These are phyloP conservation scores for Chamaea fasciata DNA, from an alignment of 2,113 vertebrate species.

Conservation along the genomic window DNA sequence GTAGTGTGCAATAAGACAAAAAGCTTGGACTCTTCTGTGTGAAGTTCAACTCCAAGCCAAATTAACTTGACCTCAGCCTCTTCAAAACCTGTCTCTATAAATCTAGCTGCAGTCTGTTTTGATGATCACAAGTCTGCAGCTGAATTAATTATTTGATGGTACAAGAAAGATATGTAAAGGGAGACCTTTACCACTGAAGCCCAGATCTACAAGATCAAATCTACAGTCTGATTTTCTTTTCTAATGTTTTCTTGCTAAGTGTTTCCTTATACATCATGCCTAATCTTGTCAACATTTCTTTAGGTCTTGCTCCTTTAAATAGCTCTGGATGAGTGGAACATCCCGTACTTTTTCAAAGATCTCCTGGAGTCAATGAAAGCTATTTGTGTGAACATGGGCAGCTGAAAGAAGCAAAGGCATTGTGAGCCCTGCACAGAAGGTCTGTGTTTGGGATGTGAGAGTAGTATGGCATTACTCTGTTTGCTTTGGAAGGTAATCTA, in stretches of 20 bases:
- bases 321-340: not conserved
- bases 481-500: not conserved
- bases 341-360: not conserved
- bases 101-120: not conserved
- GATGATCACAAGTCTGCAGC: not conserved
- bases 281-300: not conserved
- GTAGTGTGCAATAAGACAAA: not conserved
- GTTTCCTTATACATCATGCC: not conserved
- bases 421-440: not conserved
- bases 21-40: not conserved
- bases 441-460: not conserved
- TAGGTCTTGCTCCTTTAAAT: not conserved
- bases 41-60: not conserved
- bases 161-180: not conserved
- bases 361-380: not conserved
- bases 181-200: not conserved
- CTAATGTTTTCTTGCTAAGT: not conserved
- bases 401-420: not conserved
- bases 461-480: not conserved
- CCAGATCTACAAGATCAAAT: not conserved
- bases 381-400: not conserved
- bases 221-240: not conserved
- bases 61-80: not conserved
- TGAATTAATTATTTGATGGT: not conserved
- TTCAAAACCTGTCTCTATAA: not conserved